Evolutionary conservation across 2,113 vertebrate species (phyloP).

Genomic region (Narcine bancroftii): DNA sequence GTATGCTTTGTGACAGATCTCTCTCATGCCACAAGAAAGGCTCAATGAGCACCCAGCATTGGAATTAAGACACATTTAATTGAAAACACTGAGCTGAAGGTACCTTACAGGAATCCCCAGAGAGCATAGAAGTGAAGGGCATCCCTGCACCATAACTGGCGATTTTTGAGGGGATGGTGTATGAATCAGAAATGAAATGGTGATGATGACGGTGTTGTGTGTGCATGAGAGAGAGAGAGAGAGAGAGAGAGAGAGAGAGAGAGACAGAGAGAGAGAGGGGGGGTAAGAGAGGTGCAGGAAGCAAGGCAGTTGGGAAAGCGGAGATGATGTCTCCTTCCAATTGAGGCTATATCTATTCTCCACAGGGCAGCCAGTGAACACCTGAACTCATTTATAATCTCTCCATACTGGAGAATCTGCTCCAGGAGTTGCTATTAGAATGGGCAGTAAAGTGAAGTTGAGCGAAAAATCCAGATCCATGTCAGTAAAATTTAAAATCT

Average conservation of each 20-base stretch:
- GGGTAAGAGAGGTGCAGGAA: not conserved
- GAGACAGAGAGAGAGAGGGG: no score
- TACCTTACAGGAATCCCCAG: not conserved
- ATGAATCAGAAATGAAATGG: no score
- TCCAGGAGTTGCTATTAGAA: not conserved
- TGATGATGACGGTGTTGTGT: not conserved
- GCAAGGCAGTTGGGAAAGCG: not conserved
- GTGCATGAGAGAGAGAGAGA: not conserved
- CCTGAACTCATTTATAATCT: not conserved
- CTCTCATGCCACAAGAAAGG: not conserved
- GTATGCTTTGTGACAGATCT: not conserved
- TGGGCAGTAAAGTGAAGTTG: not conserved
- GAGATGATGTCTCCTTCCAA: not conserved
- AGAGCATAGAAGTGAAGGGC: not conserved
- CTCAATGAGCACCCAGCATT: not conserved
- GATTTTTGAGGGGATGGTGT: not conserved
- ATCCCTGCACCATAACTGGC: not conserved
- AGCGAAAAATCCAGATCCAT: not conserved
- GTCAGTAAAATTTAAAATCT: not conserved
- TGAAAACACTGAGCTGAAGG: not conserved
- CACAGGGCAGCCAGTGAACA: not conserved
- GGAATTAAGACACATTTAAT: not conserved
- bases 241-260: no score
- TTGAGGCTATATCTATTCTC: not conserved
- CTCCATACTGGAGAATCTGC: not conserved